A percentile compares a stretch with the other conserved stretches of the same genome.
Conservation (phyloP, 2,797 vertebrate genomes). For the Hipposideros larvatus region DNA sequence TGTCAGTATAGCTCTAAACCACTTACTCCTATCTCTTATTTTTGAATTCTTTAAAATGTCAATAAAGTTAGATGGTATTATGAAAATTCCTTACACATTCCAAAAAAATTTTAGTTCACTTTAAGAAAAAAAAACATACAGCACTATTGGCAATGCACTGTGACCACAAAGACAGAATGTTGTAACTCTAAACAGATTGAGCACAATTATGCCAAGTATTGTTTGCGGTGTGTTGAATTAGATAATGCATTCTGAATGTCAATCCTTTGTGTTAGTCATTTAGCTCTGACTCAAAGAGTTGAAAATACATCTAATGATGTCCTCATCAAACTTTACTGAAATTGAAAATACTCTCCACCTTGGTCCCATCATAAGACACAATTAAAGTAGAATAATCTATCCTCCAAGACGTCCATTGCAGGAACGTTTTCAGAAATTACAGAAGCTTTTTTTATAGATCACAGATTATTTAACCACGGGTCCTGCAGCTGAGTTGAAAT, state of each 20-base stretch:
- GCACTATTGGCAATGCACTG: background rate
- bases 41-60: slow-evolving; percentile 16
- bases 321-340: slow-evolving; percentile 25
- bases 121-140: background rate
- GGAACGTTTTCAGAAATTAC: background rate
- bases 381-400: background rate
- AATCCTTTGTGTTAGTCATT: background rate
- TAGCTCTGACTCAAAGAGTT: background rate
- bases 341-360: slow-evolving; percentile 10
- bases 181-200: background rate
- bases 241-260: background rate
- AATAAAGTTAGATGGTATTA: background rate
- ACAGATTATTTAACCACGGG: background rate
- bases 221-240: background rate
- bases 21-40: background rate
- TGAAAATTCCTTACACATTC: background rate
- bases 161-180: background rate
- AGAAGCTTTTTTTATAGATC: background rate
- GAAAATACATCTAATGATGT: background rate
- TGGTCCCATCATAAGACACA: background rate
- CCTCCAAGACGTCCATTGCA: background rate
- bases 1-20: background rate
- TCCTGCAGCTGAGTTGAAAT: background rate
- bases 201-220: background rate
- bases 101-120: slow-evolving; percentile 52